phyloP scores from a whole-genome alignment of 2,797 vertebrate genomes.

The Thaleichthys pacificus region DNA sequence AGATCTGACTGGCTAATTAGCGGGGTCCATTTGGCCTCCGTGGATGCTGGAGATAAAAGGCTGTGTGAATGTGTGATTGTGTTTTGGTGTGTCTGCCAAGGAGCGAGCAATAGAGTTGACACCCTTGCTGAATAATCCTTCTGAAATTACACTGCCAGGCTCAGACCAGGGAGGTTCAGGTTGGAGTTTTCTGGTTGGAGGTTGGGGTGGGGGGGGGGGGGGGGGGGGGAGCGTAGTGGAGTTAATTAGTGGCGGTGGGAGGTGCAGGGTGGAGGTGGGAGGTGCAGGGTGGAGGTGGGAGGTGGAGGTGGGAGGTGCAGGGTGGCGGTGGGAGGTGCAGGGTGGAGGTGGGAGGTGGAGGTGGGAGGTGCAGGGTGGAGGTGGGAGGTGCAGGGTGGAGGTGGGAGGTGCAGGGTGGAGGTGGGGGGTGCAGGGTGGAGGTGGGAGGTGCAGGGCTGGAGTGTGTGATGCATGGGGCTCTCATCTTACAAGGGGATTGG shows the following conservation, averaged over 20 bases:
- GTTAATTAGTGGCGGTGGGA: no score
- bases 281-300: no score
- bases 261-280: no score
- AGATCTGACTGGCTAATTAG: conserved; percentile 12
- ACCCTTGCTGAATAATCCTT: conserved; percentile 44
- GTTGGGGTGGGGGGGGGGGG: no score
- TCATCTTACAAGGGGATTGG: neutral
- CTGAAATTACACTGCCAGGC: conserved; percentile 7
- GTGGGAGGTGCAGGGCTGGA: neutral
- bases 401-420: no score
- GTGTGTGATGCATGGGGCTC: conserved; percentile 31
- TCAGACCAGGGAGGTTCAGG: neutral
- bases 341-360: no score
- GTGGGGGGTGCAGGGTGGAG: no score
- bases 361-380: no score
- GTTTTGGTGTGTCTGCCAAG: conserved; percentile 39
- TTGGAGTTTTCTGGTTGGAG: no score
- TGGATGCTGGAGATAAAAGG: conserved; percentile 49
- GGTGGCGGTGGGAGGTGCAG: no score
- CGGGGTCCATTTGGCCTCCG: conserved; percentile 21
- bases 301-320: no score
- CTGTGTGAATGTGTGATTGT: conserved; percentile 13
- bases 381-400: neutral
- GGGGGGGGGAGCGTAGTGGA: no score
- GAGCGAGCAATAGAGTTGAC: conserved; percentile 33